phyloP scores from a whole-genome alignment of 1,140 invertebrate species.

The Ips nitidus region DNA sequence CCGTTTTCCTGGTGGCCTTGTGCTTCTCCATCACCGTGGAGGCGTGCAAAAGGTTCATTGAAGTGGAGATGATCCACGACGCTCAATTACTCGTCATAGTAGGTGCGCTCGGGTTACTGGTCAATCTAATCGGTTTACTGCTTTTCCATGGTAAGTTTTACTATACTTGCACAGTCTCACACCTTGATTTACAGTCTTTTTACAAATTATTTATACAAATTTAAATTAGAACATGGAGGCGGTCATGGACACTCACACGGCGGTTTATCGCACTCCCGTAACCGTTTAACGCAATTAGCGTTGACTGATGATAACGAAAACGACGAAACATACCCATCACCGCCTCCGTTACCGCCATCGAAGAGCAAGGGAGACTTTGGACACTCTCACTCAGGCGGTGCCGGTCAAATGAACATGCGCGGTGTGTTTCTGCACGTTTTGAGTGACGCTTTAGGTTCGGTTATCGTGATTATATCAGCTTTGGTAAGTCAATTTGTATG shows the following conservation, averaged over 20 bases:
- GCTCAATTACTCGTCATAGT: conserved; percentile 75
- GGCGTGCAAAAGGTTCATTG: conserved; percentile 85
- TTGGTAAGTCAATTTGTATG: conserved; percentile 54
- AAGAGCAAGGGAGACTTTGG: conserved; percentile 46
- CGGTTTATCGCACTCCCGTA: conserved; percentile 63
- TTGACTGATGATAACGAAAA: conserved; percentile 80
- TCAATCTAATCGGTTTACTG: conserved; percentile 81
- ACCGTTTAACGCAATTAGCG: conserved; percentile 63
- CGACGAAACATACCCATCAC: conserved; percentile 68
- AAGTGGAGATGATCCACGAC: conserved; percentile 80
- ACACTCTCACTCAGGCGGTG: conserved; percentile 57
- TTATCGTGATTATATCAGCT: conserved; percentile 95
- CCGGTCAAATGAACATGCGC: conserved; percentile 93
- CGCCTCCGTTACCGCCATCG: conserved; percentile 52
- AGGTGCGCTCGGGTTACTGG: conserved; percentile 74
- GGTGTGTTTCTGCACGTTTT: conserved; percentile 97
- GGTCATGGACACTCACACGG: conserved; percentile 72
- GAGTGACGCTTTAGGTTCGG: conserved; percentile 93
- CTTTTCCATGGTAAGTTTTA: conserved; percentile 75
- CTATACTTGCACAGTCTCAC: too few relatives aligned
- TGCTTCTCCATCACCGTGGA: conserved; percentile 92
- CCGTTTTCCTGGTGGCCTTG: conserved; percentile 89
- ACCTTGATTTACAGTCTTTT: background rate
- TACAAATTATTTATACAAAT: background rate
- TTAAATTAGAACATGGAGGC: conserved; percentile 68